phyloP scores from a whole-genome alignment of 2,888 invertebrate species.

The Scaeva pyrastri region DNA sequence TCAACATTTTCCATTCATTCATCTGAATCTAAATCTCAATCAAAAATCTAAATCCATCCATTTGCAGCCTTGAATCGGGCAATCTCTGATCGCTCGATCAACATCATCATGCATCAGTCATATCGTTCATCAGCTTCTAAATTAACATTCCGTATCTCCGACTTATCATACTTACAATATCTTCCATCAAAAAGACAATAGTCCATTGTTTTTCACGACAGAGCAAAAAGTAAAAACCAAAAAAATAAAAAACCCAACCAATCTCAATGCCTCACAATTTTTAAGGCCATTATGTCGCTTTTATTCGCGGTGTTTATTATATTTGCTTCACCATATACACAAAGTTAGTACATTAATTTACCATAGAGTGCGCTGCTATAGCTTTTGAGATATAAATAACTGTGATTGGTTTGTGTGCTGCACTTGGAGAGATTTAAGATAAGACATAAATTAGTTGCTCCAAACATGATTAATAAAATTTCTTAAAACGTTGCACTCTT shows the following conservation, averaged over 20 bases:
- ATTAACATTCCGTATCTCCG: slow-evolving; percentile 62
- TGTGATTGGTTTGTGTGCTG: slow-evolving; percentile 26
- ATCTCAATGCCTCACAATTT: slow-evolving; percentile 7
- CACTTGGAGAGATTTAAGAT: slow-evolving; percentile 39
- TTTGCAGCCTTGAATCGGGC: slow-evolving; percentile 63
- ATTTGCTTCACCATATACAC: slow-evolving; percentile 48
- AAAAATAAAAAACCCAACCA: slow-evolving; percentile 30
- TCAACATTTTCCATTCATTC: background rate
- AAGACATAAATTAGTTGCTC: slow-evolving; percentile 54
- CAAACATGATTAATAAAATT: slow-evolving; percentile 61
- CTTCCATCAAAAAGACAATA: slow-evolving; percentile 47
- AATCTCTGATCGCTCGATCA: slow-evolving; percentile 70
- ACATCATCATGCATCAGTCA: slow-evolving; percentile 57
- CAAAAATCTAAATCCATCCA: slow-evolving; percentile 9
- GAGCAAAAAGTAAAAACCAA: slow-evolving; percentile 7
- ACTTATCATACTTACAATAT: slow-evolving; percentile 23
- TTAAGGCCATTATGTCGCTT: slow-evolving; percentile 18
- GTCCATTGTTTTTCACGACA: slow-evolving; percentile 55
- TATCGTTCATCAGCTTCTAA: slow-evolving; percentile 71
- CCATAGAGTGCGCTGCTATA: slow-evolving; percentile 63
- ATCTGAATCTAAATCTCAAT: background rate
- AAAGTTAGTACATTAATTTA: slow-evolving; percentile 57
- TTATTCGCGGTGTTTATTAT: slow-evolving; percentile 54
- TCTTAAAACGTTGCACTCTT: slow-evolving; percentile 9
- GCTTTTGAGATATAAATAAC: background rate